Percentiles rank a stretch among this genome's conserved stretches.
These are phyloP conservation scores for Eupithecia inturbata DNA, from an alignment of 2,888 invertebrate species.

Conservation along the genomic window DNA sequence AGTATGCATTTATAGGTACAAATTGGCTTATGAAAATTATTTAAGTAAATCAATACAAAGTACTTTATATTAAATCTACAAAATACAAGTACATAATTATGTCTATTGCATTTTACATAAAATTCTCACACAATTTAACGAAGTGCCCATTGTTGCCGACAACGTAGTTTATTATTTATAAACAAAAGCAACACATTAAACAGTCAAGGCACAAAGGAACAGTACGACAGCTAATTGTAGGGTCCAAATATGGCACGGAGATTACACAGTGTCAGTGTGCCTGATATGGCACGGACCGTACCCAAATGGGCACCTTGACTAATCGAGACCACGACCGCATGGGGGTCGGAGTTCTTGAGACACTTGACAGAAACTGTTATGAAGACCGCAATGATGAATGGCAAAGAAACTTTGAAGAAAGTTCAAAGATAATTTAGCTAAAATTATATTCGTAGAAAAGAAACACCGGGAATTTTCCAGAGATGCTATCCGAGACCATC, in stretches of 20 bases:
- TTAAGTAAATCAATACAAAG: not conserved
- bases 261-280: slow-evolving; percentile 68
- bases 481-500: slow-evolving; percentile 45
- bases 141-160: slow-evolving; percentile 17
- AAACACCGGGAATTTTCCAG: slow-evolving; percentile 25
- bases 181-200: slow-evolving; percentile 46
- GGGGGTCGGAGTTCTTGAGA: slow-evolving; percentile 59
- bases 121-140: slow-evolving; percentile 9
- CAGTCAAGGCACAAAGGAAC: slow-evolving; percentile 65
- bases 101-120: not conserved
- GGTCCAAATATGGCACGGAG: slow-evolving; percentile 70
- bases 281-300: slow-evolving; percentile 63
- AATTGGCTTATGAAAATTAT: not conserved
- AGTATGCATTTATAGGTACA: not conserved
- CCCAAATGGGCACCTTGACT: slow-evolving; percentile 77
- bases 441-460: slow-evolving; percentile 4
- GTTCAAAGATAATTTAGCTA: slow-evolving; percentile 9
- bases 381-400: slow-evolving; percentile 43
- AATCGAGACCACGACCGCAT: slow-evolving; percentile 66
- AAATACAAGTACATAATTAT: not conserved
- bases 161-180: slow-evolving; percentile 42
- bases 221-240: slow-evolving; percentile 74
- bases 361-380: slow-evolving; percentile 54
- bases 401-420: slow-evolving; percentile 33
- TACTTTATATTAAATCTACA: not conserved